phyloP scores from a whole-genome alignment of 2,888 invertebrate species.

The Chrysotoxum bicinctum region DNA sequence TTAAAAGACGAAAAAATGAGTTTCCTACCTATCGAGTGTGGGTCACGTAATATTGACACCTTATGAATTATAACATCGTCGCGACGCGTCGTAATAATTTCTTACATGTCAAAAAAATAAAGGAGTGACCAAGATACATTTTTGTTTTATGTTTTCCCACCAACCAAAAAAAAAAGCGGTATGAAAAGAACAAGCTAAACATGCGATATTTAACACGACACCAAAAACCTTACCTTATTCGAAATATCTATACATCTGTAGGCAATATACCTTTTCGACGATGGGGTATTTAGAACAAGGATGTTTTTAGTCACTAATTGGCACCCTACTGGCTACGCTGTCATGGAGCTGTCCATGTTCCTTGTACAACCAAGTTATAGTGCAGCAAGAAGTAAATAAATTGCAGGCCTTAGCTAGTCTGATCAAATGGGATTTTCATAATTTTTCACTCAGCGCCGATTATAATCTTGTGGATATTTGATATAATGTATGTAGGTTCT shows the following conservation, averaged over 20 bases:
- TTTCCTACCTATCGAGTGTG: background rate
- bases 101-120: slow-evolving; percentile 42
- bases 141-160: slow-evolving; percentile 13
- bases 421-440: slow-evolving; percentile 51
- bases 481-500: slow-evolving; percentile 33
- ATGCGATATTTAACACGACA: slow-evolving; percentile 61
- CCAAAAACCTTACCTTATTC: background rate
- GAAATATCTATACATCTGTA: background rate
- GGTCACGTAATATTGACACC: slow-evolving; percentile 55
- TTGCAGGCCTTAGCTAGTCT: slow-evolving; percentile 39
- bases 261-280: background rate
- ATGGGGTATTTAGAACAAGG: slow-evolving; percentile 53
- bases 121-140: slow-evolving; percentile 57
- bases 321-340: slow-evolving; percentile 76
- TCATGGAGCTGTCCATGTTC: slow-evolving; percentile 75
- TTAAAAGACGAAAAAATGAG: background rate
- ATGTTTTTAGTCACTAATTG: slow-evolving; percentile 75
- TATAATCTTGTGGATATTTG: slow-evolving; percentile 42
- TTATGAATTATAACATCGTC: slow-evolving; percentile 56
- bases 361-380: slow-evolving; percentile 39
- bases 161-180: slow-evolving; percentile 5
- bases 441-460: slow-evolving; percentile 20
- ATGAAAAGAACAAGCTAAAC: slow-evolving; percentile 51
- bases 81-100: slow-evolving; percentile 48
- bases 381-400: slow-evolving; percentile 60